Base-by-base conservation (phyloP, 92 coral and sea anemone species). In the Epizoanthus rinbou region DNA sequence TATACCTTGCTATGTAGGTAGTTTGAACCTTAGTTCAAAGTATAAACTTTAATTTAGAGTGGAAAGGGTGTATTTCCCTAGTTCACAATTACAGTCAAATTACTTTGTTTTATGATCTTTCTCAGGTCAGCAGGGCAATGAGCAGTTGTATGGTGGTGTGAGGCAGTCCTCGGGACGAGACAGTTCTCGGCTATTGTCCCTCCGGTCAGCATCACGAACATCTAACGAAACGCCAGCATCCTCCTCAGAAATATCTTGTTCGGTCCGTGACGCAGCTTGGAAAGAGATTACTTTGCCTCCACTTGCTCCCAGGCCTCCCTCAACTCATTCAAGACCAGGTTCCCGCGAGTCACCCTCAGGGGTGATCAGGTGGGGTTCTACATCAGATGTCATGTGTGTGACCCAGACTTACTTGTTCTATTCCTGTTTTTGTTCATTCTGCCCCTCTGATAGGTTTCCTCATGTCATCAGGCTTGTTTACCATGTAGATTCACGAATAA, bases 241-340 rank as follows among this genome's bases (percentile, higher is more conserved):
- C 21, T 11, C 82, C 39, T 37, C 57, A 39, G 69, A 69, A 57
- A 6, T 78, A 16, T 0, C 45, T 39, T 57, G 21, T 17, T 70
- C 62, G 22, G 45, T 37, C 5, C 45, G 58, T 45, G 71, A 80
- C 56, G 80, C 74, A 39, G 73, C 93, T 5, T 62, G 83, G 9
- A 85, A 76, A 33, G 87, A 88, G 35, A 45, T 93, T 47, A 57
- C 63, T 58, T 76, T 93, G n/a, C 94, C 94, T 6, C 92, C 93
- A 0, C 63, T 91, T 15, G 93, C 54, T 13, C 76, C 91, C 69
- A 90, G 91, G 70, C 91, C 91, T 41, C 88, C 93, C 41, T 89
- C 91, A 15, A 82, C 88, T n/a, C 86, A 84, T 52, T 90, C 93
- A 16, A 85, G 89, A 21, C 79, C 92, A 19, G 74, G 92, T 53